Conservation (phyloP, 2,797 vertebrate genomes). For the Karalla daura region DNA sequence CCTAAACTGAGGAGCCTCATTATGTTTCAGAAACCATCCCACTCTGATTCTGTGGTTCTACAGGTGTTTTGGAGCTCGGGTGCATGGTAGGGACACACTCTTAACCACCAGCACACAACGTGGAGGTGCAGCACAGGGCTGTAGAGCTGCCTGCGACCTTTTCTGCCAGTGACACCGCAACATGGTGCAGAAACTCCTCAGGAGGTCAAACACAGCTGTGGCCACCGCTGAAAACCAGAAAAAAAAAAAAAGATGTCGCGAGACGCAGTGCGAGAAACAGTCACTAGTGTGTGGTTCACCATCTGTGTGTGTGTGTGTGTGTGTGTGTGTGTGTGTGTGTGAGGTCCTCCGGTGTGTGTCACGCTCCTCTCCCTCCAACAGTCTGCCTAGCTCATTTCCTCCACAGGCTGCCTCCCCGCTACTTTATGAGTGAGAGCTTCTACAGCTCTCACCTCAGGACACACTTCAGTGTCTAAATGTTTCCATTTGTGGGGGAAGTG, state of each 20-base stretch:
- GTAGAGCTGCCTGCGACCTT: no score
- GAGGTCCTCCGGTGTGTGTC: constrained; percentile 74
- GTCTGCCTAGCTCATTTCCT: constrained; percentile 80
- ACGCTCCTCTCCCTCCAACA: constrained; percentile 67
- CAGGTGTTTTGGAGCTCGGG: constrained; percentile 44
- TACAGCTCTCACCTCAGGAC: constrained; percentile 81
- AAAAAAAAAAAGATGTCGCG: constrained; percentile 45
- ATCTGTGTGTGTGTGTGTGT: constrained; percentile 19
- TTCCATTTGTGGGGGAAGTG: constrained; percentile 81
- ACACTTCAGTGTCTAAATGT: constrained; percentile 82
- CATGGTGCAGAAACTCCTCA: constrained; percentile 43
- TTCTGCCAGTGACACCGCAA: constrained; percentile 53
- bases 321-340: constrained; percentile 59
- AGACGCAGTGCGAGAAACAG: constrained; percentile 30
- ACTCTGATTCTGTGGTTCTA: constrained; percentile 25
- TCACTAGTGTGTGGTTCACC: constrained; percentile 52
- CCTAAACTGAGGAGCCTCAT: constrained; percentile 22
- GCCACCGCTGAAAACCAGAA: constrained; percentile 39
- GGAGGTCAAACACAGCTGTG: constrained; percentile 74
- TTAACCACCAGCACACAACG: constrained; percentile 34
- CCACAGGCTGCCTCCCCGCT: constrained; percentile 76
- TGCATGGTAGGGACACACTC: constrained; percentile 59
- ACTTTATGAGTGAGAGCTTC: constrained; percentile 83
- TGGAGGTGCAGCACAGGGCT: constrained; percentile 26
- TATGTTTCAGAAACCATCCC: constrained; percentile 31